Evolutionary conservation across 1,140 invertebrate species (phyloP), one percentile per base, ranked within the genome.

Genomic region (Neotoxoptera formosana): DNA sequence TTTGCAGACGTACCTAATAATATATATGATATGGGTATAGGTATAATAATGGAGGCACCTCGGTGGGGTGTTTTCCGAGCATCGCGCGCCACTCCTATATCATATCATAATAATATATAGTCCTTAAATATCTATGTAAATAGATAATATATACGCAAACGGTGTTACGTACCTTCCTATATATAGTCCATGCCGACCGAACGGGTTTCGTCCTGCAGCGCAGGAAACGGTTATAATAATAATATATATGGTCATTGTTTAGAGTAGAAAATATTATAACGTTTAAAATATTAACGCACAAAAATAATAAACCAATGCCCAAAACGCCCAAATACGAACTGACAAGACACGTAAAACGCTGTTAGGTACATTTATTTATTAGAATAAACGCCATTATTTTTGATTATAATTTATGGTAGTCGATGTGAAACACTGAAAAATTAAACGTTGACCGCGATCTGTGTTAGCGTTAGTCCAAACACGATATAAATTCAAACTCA

Each of bases 161-260:
- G 23, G 21, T 84, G 2, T 45, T 23, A 84, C 25, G 45, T 41
- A 76, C 60, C 60, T 76, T n/a, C 30, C 60, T 76, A 76, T 76
- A 76, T 76, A 76, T 47, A 86, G 36, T 86, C 14, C 41, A 86
- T 86, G 47, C 84, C 25, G 25, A 86, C 84, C 84, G 84, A 86
- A 86, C 84, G 41, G 84, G 84, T 86, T 86, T 86, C 41, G 25
- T 86, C 84, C 45, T 41, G 45, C 41, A 76, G 60, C 14, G 14
- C 17, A 34, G n/a, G 23, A 4, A 86, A 86, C 45, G 45, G 45
- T 86, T 41, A 45, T 41, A 83, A 41, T 41, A 36, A 45, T 41
- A 83, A 41, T 41, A 36, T 36, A 36, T 83, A 84, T 84, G 23
- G 36, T 83, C n/a, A 84, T 84, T 84, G 81, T 41, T 84, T 84